phyloP scores from a whole-genome alignment of 1,140 invertebrate species.

The Drosophila arizonae region DNA sequence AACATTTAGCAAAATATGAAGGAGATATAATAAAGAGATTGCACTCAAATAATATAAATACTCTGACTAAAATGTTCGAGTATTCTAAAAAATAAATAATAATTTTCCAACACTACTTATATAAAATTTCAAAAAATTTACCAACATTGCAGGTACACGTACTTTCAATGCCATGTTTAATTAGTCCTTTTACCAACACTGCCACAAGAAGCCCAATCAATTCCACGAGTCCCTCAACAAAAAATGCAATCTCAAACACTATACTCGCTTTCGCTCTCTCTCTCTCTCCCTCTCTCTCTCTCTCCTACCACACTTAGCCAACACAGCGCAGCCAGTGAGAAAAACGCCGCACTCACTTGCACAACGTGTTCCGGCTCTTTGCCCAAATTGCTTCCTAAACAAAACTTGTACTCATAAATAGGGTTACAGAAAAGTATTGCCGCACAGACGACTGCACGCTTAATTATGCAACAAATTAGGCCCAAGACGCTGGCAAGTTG shows the following conservation, averaged over 20 bases:
- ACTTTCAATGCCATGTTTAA: background rate
- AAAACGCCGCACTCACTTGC: conserved; percentile 7
- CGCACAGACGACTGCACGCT: conserved; percentile 65
- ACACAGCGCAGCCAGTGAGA: background rate
- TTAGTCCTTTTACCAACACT: background rate
- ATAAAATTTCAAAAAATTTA: background rate
- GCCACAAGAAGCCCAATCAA: too few species aligned
- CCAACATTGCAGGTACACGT: background rate
- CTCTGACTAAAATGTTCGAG: too few species aligned
- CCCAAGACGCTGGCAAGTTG: conserved; percentile 49
- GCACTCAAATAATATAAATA: too few species aligned
- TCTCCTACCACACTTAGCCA: background rate
- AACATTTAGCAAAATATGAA: too few species aligned
- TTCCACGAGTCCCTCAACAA: background rate
- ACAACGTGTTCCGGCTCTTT: conserved; percentile 18
- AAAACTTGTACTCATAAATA: conserved; percentile 31
- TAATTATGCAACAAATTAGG: conserved; percentile 81
- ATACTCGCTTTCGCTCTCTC: too few species aligned
- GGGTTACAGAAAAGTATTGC: conserved; percentile 20
- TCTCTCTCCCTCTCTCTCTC: background rate
- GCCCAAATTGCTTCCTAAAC: conserved; percentile 46
- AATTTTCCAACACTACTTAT: background rate
- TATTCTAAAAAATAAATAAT: too few species aligned
- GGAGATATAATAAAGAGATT: too few species aligned
- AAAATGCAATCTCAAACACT: background rate